Percentiles rank a stretch among this genome's conserved stretches.
phyloP scores from a whole-genome alignment of 2,797 vertebrate genomes.

The Lycodopsis pacificus region DNA sequence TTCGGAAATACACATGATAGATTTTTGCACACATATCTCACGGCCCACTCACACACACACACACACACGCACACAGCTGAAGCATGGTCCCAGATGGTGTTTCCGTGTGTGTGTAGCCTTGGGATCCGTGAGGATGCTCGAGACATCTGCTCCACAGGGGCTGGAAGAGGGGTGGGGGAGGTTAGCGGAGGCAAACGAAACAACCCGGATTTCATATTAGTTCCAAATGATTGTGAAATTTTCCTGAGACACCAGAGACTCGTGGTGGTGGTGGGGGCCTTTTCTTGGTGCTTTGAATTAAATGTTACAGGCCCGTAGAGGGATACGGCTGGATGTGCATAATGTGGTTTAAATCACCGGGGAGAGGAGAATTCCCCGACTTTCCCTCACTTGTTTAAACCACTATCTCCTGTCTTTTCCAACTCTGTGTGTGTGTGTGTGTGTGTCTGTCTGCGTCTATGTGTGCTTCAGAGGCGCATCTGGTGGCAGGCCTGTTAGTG shows the following conservation, averaged over 20 bases:
- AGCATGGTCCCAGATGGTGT: slow-evolving; percentile 85
- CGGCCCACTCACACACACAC: slow-evolving; percentile 32
- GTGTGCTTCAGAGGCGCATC: slow-evolving; percentile 81
- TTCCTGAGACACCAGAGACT: slow-evolving; percentile 69
- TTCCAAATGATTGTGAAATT: slow-evolving; percentile 79
- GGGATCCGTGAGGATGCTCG: slow-evolving; percentile 79
- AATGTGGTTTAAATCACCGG: slow-evolving; percentile 65
- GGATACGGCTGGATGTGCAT: slow-evolving; percentile 54
- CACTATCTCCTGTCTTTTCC: slow-evolving; percentile 60
- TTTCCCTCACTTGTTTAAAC: slow-evolving; percentile 66
- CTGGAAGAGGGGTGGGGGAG: slow-evolving; percentile 58
- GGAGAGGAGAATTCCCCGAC: slow-evolving; percentile 60
- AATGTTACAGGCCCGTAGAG: slow-evolving; percentile 59
- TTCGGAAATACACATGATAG: slow-evolving; percentile 56
- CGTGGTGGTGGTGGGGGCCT: slow-evolving; percentile 48
- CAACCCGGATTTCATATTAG: slow-evolving; percentile 75
- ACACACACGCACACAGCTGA: slow-evolving; percentile 71
- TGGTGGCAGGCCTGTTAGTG: slow-evolving; percentile 85
- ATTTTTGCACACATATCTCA: slow-evolving; percentile 54
- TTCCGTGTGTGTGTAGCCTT: slow-evolving; percentile 82
- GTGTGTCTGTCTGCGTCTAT: slow-evolving; percentile 44
- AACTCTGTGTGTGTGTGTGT: slow-evolving; percentile 32
- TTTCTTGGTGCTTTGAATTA: slow-evolving; percentile 60
- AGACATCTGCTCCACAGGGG: slow-evolving; percentile 86
- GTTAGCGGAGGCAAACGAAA: slow-evolving; percentile 74